Conservation (phyloP, 92 coral and sea anemone species). For the Nematostella vectensis region DNA sequence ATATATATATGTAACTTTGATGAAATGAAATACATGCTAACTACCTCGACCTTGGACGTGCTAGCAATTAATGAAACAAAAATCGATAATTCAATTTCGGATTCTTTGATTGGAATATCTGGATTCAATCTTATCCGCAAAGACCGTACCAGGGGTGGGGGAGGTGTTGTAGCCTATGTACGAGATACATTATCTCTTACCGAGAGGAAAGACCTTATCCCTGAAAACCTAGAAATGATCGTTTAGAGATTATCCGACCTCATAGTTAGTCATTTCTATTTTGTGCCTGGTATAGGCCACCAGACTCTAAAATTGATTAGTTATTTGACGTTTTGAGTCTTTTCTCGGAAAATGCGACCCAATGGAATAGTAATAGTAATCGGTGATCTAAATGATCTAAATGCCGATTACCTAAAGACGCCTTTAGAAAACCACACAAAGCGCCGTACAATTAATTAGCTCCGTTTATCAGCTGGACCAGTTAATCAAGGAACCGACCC, state of each 20-base stretch:
- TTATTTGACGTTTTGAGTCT: conserved; percentile 21
- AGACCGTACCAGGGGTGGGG: no score
- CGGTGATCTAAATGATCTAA: conserved; percentile 34
- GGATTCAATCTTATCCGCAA: no score
- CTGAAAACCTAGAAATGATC: conserved; percentile 24
- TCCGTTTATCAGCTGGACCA: conserved; percentile 26
- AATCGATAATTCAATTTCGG: no score
- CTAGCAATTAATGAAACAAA: no score
- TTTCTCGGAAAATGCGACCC: conserved; percentile 31
- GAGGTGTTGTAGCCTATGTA: no score
- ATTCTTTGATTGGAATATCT: no score
- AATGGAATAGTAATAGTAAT: conserved; percentile 16
- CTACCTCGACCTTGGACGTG: no score
- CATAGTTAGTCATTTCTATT: conserved; percentile 24
- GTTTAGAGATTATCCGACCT: conserved; percentile 15
- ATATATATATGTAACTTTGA: no score
- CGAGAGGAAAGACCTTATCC: no score
- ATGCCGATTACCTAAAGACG: conserved; percentile 11
- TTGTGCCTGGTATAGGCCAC: conserved; percentile 30
- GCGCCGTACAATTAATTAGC: conserved; percentile 11
- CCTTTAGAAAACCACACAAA: conserved; percentile 20
- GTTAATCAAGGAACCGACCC: conserved; percentile 32
- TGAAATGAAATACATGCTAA: no score
- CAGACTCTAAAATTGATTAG: conserved; percentile 27
- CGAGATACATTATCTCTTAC: no score